phyloP scores from a whole-genome alignment of 2,113 vertebrate species.

The Rhadina sibilatrix region DNA sequence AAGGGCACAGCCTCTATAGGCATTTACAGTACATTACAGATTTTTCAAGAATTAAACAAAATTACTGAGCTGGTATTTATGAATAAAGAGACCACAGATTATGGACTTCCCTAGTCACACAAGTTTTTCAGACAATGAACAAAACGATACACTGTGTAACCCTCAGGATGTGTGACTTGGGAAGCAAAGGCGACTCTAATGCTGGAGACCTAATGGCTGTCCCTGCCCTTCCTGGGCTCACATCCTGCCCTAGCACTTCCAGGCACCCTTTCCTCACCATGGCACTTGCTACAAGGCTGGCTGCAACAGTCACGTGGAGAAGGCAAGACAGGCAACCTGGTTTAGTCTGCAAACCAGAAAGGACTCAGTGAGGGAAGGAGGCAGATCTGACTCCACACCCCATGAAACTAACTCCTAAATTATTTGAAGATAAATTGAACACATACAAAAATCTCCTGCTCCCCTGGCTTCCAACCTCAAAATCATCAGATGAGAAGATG shows the following conservation, averaged over 20 bases:
- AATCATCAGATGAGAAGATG: background rate
- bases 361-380: background rate
- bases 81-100: background rate
- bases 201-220: background rate
- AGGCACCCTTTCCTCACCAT: background rate
- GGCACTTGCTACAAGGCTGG: background rate
- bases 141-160: background rate
- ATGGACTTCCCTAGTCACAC: background rate
- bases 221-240: background rate
- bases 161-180: background rate
- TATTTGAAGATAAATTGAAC: background rate
- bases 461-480: background rate
- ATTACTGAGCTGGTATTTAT: background rate
- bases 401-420: background rate
- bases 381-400: background rate
- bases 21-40: background rate
- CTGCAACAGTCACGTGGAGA: background rate
- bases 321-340: accelerated
- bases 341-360: background rate
- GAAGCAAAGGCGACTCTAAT: background rate
- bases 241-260: background rate
- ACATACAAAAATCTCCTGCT: background rate
- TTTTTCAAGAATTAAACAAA: background rate
- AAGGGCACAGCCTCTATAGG: background rate
- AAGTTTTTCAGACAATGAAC: background rate